Conservation (phyloP, 2,113 vertebrate species). For the Erinaceus europaeus region DNA sequence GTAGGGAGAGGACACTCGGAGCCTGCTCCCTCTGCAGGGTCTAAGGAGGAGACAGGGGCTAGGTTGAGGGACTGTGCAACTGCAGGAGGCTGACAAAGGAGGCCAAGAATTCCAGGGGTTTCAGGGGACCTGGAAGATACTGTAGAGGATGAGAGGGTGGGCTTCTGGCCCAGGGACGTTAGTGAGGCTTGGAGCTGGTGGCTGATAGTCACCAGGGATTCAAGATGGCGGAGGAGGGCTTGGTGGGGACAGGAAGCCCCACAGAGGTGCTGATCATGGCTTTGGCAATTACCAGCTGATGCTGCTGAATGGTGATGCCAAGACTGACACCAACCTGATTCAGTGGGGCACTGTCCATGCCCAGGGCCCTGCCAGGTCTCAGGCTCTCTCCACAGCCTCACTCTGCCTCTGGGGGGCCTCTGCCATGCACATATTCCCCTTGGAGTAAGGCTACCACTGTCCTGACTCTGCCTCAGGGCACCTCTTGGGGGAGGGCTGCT, state of each 20-base stretch:
- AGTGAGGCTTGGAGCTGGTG: conserved; percentile 58
- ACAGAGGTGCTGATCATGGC: not conserved
- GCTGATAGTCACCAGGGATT: conserved; percentile 54
- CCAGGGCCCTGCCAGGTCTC: not conserved
- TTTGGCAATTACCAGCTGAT: not conserved
- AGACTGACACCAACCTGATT: not conserved
- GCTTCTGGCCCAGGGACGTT: not conserved
- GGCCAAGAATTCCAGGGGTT: not conserved
- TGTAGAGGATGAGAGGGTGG: not conserved
- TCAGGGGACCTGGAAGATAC: not conserved
- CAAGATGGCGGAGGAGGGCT: conserved; percentile 55
- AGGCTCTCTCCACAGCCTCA: not conserved
- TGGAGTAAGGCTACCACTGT: not conserved
- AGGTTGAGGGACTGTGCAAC: not conserved
- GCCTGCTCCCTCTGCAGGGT: not conserved
- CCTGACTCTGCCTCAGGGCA: not conserved
- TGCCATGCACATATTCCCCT: not conserved
- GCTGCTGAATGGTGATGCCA: not conserved
- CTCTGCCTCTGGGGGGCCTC: conserved; percentile 21
- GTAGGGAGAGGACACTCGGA: not conserved
- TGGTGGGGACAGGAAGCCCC: conserved; percentile 39
- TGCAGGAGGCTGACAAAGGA: not conserved
- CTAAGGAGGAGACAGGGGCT: not conserved
- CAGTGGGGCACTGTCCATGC: not conserved
- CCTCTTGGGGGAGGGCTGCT: not conserved